Base-by-base conservation (phyloP, 2,888 invertebrate species). In the Zaprionus obscuricornis region DNA sequence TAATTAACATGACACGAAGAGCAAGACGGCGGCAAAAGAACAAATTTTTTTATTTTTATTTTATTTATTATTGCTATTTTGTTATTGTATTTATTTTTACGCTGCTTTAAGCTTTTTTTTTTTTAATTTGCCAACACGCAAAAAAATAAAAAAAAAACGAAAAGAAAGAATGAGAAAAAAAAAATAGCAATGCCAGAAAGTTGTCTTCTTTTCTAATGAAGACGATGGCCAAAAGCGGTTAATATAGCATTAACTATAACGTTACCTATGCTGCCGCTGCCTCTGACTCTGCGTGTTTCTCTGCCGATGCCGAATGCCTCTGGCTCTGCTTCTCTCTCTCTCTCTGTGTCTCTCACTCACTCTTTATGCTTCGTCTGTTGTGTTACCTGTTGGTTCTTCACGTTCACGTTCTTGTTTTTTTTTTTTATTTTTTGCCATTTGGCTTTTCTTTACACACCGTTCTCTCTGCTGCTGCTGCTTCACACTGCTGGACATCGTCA, bases 381-480 rank as follows among this genome's bases (percentile, higher is more conserved):
- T n/a, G n/a, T n/a, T 74, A 77, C 70, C 69, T 69, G 58, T 63
- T 59, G 51, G 27, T 55, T 47, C n/a, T n/a, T n/a, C n/a, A n/a
- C 36, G 22, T 46, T 29, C n/a, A 34, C 26, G 11, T 63, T 72
- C 10, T 24, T 17, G 22, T 24, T 22, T 42, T 56, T 42, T 31
- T 56, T 31, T 31, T 34, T 34, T 17, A 22, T 24, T 33, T 45
- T 64, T 64, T 43, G 36, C 22, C 45, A n/a, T 71, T 36, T 37
- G 43, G 26, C 34, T 45, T 66, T 66, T 56, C 62, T 66, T 72
- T 47, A 39, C 54, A 62, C 47, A 66, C 51, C 50, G 27, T 20
- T 34, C 49, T 7, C 8, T 14, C 8, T 26, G 22, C 22, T 50
- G 47, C 43, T 27, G 11, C 42, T 31, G 20, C 29, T 36, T 36